Percentiles rank a stretch among this genome's conserved stretches.
Evolutionary conservation across 2,797 vertebrate species (phyloP).

Genomic region (Characodon lateralis): DNA sequence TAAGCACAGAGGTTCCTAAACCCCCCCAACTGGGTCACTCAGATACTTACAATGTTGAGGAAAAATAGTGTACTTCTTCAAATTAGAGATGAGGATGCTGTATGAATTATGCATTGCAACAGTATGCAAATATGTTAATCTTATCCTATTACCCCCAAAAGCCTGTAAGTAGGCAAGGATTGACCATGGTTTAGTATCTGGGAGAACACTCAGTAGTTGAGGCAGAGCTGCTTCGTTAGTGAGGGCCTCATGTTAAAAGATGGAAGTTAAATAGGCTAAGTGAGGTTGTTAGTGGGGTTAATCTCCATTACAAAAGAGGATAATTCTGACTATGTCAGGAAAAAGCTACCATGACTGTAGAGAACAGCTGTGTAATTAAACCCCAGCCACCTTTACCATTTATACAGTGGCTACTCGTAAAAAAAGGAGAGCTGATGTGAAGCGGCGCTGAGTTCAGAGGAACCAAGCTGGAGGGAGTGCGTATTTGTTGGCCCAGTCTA

Average conservation of each 20-base stretch:
- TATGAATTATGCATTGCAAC: conserved; percentile 79
- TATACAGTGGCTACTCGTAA: conserved; percentile 29
- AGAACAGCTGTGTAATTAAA: conserved; percentile 58
- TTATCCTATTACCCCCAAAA: conserved; percentile 77
- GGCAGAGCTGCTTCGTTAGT: conserved; percentile 58
- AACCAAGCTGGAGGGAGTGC: conserved; percentile 7
- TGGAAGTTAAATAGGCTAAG: conserved; percentile 66
- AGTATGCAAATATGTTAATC: conserved; percentile 81
- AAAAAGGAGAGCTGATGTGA: conserved; percentile 26
- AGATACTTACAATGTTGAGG: conserved; percentile 69
- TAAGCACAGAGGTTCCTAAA: conserved; percentile 13
- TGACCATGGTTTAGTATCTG: conserved; percentile 68
- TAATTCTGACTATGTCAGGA: conserved; percentile 46
- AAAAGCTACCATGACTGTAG: conserved; percentile 20
- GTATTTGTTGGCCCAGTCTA: conserved; percentile 15
- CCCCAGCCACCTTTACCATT: conserved; percentile 58
- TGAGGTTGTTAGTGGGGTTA: conserved; percentile 61
- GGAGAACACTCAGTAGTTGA: conserved; percentile 50
- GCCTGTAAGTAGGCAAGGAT: conserved; percentile 64
- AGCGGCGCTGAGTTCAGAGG: conserved; percentile 36
- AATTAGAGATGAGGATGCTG: conserved; percentile 62
- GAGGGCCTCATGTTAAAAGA: conserved; percentile 51
- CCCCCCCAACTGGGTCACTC: conserved; percentile 57
- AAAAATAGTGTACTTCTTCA: conserved; percentile 59
- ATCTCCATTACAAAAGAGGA: conserved; percentile 73